Percentiles rank a stretch among this genome's conserved stretches.
phyloP scores from a whole-genome alignment of 2,797 vertebrate species.

The Tympanoctomys barrerae region DNA sequence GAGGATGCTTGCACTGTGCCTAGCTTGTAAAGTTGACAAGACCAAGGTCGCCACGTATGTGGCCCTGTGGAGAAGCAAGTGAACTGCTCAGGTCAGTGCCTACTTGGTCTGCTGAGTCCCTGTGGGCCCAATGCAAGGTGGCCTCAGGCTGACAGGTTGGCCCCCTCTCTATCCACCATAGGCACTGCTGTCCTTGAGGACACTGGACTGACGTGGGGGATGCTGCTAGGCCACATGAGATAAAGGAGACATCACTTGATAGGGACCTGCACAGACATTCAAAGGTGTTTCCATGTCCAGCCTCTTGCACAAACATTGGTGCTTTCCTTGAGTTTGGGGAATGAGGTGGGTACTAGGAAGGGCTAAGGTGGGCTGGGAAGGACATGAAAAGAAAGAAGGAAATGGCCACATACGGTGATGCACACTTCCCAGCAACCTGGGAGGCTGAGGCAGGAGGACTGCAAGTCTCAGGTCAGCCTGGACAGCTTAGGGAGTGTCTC shows the following conservation, averaged over 20 bases:
- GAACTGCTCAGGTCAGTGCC: constrained; percentile 87
- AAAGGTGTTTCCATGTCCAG: neutral
- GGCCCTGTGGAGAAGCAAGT: constrained; percentile 94
- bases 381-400: too few relatives aligned
- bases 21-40: constrained; percentile 95
- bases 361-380: too few relatives aligned
- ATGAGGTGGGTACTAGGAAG: neutral
- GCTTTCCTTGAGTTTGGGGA: too few relatives aligned
- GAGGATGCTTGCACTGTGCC: constrained; percentile 93
- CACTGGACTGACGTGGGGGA: neutral
- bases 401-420: too few relatives aligned
- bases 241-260: neutral
- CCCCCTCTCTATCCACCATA: rapidly evolving
- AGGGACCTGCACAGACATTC: neutral
- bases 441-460: neutral
- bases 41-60: constrained; percentile 96
- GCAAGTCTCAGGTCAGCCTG: neutral
- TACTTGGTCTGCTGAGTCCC: constrained; percentile 71
- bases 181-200: neutral
- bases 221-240: rapidly evolving
- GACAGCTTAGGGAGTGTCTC: neutral
- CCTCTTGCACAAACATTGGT: neutral
- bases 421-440: too few relatives aligned
- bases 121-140: neutral
- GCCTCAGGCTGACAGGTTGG: neutral